A percentile compares a stretch with the other conserved stretches of the same genome.
phyloP scores from a whole-genome alignment of 2,113 vertebrate genomes.

The Miniopterus natalensis region DNA sequence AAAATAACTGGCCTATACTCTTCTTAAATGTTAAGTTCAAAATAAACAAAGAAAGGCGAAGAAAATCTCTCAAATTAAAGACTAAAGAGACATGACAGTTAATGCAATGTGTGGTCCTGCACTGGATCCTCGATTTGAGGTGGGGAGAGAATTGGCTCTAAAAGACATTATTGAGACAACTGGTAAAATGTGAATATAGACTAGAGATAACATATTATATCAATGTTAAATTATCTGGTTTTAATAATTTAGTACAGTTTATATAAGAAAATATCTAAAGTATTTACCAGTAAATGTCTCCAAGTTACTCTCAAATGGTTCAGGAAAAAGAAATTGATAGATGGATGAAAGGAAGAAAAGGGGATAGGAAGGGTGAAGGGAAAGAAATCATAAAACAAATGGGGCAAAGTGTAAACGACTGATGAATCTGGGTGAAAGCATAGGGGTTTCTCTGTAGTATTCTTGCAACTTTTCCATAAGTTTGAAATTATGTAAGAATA shows the following conservation, averaged over 20 bases:
- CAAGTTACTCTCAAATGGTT: slow-evolving; percentile 23
- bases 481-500: slow-evolving; percentile 58
- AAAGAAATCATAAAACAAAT: slow-evolving; percentile 40
- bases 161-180: neutral
- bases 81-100: neutral
- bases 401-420: neutral
- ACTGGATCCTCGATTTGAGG: neutral
- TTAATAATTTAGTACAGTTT: slow-evolving; percentile 49
- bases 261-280: slow-evolving; percentile 4
- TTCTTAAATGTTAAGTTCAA: neutral
- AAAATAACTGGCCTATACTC: neutral
- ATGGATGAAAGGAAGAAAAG: neutral
- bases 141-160: neutral
- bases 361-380: neutral
- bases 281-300: slow-evolving; percentile 9
- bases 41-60: slow-evolving; percentile 19
- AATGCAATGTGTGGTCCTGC: neutral
- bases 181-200: neutral
- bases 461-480: slow-evolving; percentile 45
- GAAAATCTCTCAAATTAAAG: slow-evolving; percentile 7
- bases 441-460: neutral
- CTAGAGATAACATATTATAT: neutral
- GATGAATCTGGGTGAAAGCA: neutral
- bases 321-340: neutral
- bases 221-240: neutral